Base-by-base conservation (phyloP, 1,140 invertebrate genomes). In the Drosophila bifasciata region DNA sequence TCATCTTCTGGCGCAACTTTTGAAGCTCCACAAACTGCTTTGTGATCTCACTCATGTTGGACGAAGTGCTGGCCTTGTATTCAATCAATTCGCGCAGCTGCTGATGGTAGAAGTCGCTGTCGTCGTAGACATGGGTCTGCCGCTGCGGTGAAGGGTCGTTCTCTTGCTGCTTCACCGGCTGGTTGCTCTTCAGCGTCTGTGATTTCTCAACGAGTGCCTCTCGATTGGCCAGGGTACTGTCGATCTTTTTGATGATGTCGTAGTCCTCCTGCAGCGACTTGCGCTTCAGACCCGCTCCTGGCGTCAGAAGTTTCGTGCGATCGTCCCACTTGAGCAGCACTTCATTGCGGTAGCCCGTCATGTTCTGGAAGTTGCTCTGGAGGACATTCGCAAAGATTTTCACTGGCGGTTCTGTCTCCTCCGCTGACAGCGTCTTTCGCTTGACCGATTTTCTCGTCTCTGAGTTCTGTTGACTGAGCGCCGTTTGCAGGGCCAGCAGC, bases 61-160 rank as follows among this genome's bases (percentile, higher is more conserved):
- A 95, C 6, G 96, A 93, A 79, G 96, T 95, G 19, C 94, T 93
- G 6, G 96, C 96, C 93, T 98, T 98, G 52, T 95, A 95, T 91
- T 99, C 97, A 73, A 99, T 98, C 13, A 99, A 92, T 90, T 99
- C 97, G 63, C 97, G 93, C 21, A 99, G 92, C 17, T 99, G 91
- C 85, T 98, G 96, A 92, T 99, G 97, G 92, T 99, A 99, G 91
- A 99, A 99, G 91, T 99, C 98, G 91, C 96, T 96, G 91, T 99
- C 98, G 91, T 99, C 98, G 93, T 97, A 99, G 86, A 99, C 96
- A 93, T 99, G 97, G 0, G 92, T 39, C 6, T 79, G 19, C 1
- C 73, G 73, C 25, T 81, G 85, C 57, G 88, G 57, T 9, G 92
- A 91, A 19, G 92, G 91, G 16, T 91, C 88, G 32, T 91, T 76